These are phyloP conservation scores for Clarias magur DNA, from an alignment of 2,113 vertebrate species.

Conservation along the genomic window DNA sequence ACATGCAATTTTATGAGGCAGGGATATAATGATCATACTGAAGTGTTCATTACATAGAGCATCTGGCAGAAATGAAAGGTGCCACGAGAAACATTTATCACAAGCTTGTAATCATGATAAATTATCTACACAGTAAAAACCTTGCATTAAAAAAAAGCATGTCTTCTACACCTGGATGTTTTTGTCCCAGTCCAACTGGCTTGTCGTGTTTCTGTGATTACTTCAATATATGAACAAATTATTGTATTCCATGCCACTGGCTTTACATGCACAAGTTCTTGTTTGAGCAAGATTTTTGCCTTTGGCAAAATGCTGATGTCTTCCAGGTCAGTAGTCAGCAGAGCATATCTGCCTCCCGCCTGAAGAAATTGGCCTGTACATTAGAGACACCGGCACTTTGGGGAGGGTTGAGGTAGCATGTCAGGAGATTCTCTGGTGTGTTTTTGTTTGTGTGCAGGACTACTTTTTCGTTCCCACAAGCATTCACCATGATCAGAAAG, in stretches of 20 bases:
- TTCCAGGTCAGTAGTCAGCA: conserved; percentile 13
- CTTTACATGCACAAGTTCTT: neutral
- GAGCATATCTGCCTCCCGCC: neutral
- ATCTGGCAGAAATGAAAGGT: conserved; percentile 30
- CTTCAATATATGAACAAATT: conserved; percentile 3
- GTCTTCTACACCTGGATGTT: neutral
- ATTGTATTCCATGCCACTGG: neutral
- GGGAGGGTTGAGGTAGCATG: neutral
- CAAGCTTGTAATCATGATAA: conserved; percentile 11
- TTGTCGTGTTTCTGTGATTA: neutral
- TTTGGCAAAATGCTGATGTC: conserved; percentile 12
- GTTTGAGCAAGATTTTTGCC: conserved; percentile 18
- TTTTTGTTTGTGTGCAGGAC: neutral
- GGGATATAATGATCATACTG: conserved; percentile 5
- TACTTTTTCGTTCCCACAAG: neutral
- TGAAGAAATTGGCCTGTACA: neutral
- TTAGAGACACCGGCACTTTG: neutral
- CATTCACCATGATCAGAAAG: neutral
- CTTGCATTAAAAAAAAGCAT: neutral
- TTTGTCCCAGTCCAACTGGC: neutral
- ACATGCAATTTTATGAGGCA: conserved; percentile 14
- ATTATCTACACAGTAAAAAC: conserved; percentile 4
- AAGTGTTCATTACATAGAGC: conserved; percentile 10
- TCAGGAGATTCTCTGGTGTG: neutral
- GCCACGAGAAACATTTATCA: conserved; percentile 25